phyloP scores from a whole-genome alignment of 2,113 vertebrate genomes.

The Anarhynchus alexandrinus region DNA sequence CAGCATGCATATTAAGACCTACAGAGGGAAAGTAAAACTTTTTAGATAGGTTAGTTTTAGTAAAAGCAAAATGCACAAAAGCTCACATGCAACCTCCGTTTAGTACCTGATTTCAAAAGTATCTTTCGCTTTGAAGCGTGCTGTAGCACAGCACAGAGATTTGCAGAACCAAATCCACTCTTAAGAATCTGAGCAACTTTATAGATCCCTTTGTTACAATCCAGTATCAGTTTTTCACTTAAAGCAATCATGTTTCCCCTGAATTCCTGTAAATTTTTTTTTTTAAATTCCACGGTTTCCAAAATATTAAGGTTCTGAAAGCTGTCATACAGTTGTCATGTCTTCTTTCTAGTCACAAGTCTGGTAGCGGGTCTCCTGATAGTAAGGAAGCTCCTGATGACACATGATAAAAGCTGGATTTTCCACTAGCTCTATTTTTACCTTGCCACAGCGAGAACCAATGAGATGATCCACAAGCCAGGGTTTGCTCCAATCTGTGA shows the following conservation, averaged over 20 bases:
- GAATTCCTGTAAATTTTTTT: neutral
- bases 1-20: neutral
- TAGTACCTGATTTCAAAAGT: constrained; percentile 36
- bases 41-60: neutral
- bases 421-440: constrained; percentile 63
- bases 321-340: neutral
- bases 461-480: constrained; percentile 38
- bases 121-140: constrained; percentile 16
- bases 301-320: neutral
- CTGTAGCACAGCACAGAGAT: neutral
- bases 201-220: constrained; percentile 50
- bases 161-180: constrained; percentile 19
- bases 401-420: constrained; percentile 35
- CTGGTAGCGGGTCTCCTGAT: neutral
- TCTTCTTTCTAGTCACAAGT: neutral
- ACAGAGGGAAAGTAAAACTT: neutral
- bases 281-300: neutral
- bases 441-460: constrained; percentile 49
- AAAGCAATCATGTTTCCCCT: neutral
- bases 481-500: constrained; percentile 32
- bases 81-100: neutral
- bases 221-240: constrained; percentile 43
- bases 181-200: constrained; percentile 42
- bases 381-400: constrained; percentile 35
- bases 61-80: neutral